Percentiles rank a stretch among this genome's conserved stretches.
Conservation (phyloP, 2,797 vertebrate genomes). For the Forpus xanthops region DNA sequence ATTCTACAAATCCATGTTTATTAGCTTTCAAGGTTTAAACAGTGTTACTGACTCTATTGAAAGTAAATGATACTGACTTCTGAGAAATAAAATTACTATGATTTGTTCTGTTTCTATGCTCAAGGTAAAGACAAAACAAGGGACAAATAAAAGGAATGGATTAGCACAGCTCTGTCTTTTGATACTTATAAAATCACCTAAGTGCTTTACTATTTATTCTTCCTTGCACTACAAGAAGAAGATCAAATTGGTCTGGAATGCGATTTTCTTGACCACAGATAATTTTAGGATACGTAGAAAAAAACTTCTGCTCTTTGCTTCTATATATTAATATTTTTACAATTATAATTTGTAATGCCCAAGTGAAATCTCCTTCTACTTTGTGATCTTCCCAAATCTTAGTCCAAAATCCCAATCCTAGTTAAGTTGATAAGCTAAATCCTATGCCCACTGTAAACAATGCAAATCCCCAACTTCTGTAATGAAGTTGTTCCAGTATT, state of each 20-base stretch:
- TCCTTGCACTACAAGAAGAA: background rate
- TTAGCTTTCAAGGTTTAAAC: slow-evolving; percentile 81
- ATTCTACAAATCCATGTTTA: slow-evolving; percentile 83
- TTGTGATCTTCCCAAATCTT: background rate
- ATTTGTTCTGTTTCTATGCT: slow-evolving; percentile 74
- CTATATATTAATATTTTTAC: background rate
- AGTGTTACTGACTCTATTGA: slow-evolving; percentile 76
- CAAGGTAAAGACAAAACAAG: slow-evolving; percentile 72
- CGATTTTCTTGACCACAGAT: background rate
- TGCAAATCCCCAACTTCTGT: background rate
- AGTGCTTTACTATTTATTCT: background rate
- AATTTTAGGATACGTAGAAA: background rate
- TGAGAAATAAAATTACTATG: slow-evolving; percentile 68
- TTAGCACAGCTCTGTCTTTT: slow-evolving; percentile 60
- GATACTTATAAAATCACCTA: slow-evolving; percentile 54
- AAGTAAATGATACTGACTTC: slow-evolving; percentile 77
- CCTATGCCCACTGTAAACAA: background rate
- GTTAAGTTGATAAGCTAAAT: background rate
- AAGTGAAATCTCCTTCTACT: background rate
- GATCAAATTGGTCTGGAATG: background rate
- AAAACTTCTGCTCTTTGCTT: background rate
- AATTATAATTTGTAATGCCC: background rate
- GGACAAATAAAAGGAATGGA: slow-evolving; percentile 73
- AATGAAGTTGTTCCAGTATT: background rate
- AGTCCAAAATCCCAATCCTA: background rate